Percentiles rank a stretch among this genome's conserved stretches.
These are phyloP conservation scores for Temnothorax ravouxi DNA, from an alignment of 2,888 invertebrate species.

Conservation along the genomic window DNA sequence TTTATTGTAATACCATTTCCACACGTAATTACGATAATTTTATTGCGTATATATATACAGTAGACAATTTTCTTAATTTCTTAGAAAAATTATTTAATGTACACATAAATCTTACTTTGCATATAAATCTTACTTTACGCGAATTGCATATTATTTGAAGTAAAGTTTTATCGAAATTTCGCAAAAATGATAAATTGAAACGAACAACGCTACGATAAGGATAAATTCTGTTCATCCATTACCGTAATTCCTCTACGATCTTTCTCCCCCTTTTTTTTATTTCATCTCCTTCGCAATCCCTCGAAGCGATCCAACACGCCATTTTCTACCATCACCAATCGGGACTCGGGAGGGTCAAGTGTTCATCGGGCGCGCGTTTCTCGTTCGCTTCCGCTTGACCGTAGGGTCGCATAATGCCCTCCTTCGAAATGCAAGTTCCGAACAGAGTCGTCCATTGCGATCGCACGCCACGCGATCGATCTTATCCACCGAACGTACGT, in stretches of 20 bases:
- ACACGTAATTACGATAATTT: not conserved
- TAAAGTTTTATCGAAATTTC: not conserved
- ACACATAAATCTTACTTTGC: no score
- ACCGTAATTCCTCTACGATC: conserved; percentile 18
- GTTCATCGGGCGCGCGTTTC: conserved; percentile 64
- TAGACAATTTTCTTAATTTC: not conserved
- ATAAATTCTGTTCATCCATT: conserved; percentile 10
- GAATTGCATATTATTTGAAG: not conserved
- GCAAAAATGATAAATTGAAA: not conserved
- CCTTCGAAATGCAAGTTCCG: conserved; percentile 62
- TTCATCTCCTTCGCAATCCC: conserved; percentile 30
- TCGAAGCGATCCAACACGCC: conserved; percentile 48
- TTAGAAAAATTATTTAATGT: not conserved
- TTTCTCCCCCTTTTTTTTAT: not conserved
- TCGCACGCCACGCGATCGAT: conserved; percentile 63
- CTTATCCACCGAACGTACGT: conserved; percentile 57
- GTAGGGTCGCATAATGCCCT: conserved; percentile 61
- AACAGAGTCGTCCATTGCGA: conserved; percentile 61
- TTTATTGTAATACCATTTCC: conserved; percentile 23
- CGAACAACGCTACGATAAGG: not conserved
- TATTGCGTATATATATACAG: not conserved
- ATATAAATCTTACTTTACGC: not conserved
- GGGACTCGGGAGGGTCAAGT: conserved; percentile 59
- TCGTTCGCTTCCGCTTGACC: conserved; percentile 51
- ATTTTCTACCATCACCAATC: conserved; percentile 12